Evolutionary conservation across 1,140 invertebrate species (phyloP), one percentile per base, ranked within the genome.

Genomic region (Macrotrachela quadricornifera): DNA sequence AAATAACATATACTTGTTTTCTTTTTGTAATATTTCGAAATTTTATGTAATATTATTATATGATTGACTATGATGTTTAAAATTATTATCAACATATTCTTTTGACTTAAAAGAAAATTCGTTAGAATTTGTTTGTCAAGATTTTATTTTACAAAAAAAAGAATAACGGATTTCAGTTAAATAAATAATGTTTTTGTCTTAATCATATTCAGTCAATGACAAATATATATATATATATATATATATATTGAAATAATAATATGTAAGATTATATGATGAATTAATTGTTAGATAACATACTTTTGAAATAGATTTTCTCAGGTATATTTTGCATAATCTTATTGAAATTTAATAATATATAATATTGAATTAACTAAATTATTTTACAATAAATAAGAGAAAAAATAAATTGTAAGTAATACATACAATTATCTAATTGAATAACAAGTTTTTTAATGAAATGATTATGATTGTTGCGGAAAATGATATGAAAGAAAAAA

Each of bases 241-340:
- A n/a, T n/a, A n/a, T n/a, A n/a, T n/a, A n/a, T n/a, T n/a, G n/a
- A n/a, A n/a, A n/a, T n/a, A n/a, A n/a, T n/a, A n/a, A n/a, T n/a
- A n/a, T n/a, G n/a, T n/a, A n/a, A n/a, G n/a, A n/a, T n/a, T n/a
- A n/a, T n/a, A n/a, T n/a, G n/a, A n/a, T n/a, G n/a, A n/a, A n/a
- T n/a, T n/a, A n/a, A n/a, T n/a, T n/a, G n/a, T n/a, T n/a, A n/a
- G n/a, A n/a, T n/a, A 14, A 10, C 55, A 52, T 58, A 74, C 73
- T 76, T 97, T 97, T 63, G 85, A 88, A 63, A 99, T 95, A 57
- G 95, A 94, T 68, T 97, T 91, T 56, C 87, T 82, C 61, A 97
- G 87, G 94, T 92, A 75, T 96, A 99, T 70, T 97, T 97, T 57
- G 94, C 92, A 76, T 91, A 83, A 68, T 97, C 91, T 94, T 92